Conservation (phyloP, 2,113 vertebrate genomes). For the Colossoma macropomum region DNA sequence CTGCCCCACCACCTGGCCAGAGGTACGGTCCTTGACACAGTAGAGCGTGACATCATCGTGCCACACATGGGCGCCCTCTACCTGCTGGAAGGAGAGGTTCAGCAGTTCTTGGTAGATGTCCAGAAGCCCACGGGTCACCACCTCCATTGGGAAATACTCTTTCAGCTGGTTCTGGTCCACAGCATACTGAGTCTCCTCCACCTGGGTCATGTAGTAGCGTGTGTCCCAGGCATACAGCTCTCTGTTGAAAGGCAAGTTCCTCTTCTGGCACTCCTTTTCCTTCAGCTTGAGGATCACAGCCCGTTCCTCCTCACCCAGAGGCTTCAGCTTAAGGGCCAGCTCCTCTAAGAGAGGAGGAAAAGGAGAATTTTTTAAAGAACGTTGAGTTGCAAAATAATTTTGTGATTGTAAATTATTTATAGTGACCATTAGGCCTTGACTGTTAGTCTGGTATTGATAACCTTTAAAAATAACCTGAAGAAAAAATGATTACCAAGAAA, state of each 20-base stretch:
- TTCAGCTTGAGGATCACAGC: slow-evolving; percentile 87
- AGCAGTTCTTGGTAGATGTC: slow-evolving; percentile 96
- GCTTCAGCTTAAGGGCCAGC: slow-evolving; percentile 86
- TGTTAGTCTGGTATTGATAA: too few species aligned
- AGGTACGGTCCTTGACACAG: slow-evolving; percentile 79
- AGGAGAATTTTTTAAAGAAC: not conserved
- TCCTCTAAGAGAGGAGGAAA: slow-evolving; percentile 79
- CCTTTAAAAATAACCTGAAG: too few species aligned
- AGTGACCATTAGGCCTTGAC: too few species aligned
- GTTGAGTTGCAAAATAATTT: not conserved
- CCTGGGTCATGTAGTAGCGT: slow-evolving; percentile 97
- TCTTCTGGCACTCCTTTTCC: slow-evolving; percentile 85
- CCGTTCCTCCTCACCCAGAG: slow-evolving; percentile 89
- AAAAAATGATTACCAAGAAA: slow-evolving; percentile 86
- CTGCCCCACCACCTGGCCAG: slow-evolving; percentile 82
- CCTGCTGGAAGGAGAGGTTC: slow-evolving; percentile 85
- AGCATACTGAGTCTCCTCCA: slow-evolving; percentile 91
- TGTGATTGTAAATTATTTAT: too few species aligned
- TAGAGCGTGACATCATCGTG: slow-evolving; percentile 92
- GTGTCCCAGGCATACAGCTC: slow-evolving; percentile 93
- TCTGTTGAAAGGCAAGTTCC: slow-evolving; percentile 78
- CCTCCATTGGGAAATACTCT: slow-evolving; percentile 97
- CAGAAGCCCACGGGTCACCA: slow-evolving; percentile 91
- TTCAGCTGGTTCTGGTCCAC: slow-evolving; percentile 97
- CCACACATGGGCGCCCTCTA: slow-evolving; percentile 84